phyloP scores from a whole-genome alignment of 2,797 vertebrate species.

The Falco peregrinus region DNA sequence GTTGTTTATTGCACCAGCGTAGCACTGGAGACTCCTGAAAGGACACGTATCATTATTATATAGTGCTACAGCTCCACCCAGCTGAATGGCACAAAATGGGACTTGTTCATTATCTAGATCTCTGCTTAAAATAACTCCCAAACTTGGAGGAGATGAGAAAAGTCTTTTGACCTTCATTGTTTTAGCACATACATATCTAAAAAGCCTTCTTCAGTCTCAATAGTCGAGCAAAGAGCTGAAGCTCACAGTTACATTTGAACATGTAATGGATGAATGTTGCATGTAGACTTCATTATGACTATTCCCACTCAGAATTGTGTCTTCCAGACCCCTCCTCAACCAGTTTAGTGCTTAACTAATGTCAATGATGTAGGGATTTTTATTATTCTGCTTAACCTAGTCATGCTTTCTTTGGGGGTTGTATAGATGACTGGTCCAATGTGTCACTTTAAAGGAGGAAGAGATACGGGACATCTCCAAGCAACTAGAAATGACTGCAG shows the following conservation, averaged over 20 bases:
- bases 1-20: background rate
- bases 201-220: background rate
- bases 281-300: background rate
- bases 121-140: background rate
- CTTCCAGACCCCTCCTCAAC: background rate
- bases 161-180: background rate
- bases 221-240: background rate
- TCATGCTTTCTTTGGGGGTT: background rate
- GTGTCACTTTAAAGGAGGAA: slow-evolving; percentile 46
- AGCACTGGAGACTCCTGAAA: background rate
- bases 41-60: background rate
- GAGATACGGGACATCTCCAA: slow-evolving; percentile 7
- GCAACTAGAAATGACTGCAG: background rate
- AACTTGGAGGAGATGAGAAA: background rate
- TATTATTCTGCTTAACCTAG: background rate
- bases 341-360: background rate
- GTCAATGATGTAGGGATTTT: background rate
- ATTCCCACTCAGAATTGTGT: background rate
- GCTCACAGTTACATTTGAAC: background rate
- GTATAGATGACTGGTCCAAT: background rate
- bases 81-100: background rate
- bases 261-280: background rate
- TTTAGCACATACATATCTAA: background rate
- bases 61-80: slow-evolving; percentile 14
- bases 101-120: background rate